These are phyloP conservation scores for Cyclophora punctaria DNA, from an alignment of 2,888 invertebrate genomes.

Conservation along the genomic window DNA sequence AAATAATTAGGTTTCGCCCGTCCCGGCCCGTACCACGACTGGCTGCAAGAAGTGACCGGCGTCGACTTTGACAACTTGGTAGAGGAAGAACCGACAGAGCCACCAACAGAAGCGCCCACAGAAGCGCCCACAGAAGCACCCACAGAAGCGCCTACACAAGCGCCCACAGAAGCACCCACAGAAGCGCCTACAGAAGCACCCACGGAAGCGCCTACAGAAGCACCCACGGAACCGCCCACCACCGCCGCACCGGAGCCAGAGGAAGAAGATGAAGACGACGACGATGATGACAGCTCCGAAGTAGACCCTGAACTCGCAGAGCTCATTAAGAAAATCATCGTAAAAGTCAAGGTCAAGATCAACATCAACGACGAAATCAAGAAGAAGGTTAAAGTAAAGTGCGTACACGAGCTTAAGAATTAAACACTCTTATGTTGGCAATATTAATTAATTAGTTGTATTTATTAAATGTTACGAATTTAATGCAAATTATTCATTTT, in stretches of 20 bases:
- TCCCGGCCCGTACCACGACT: slow-evolving; percentile 52
- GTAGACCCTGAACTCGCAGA: slow-evolving; percentile 42
- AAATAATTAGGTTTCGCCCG: slow-evolving; percentile 48
- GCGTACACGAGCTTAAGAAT: background rate
- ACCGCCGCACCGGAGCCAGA: slow-evolving; percentile 22
- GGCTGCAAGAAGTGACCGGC: slow-evolving; percentile 46
- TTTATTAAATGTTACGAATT: too few species aligned
- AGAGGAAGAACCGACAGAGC: slow-evolving; percentile 26
- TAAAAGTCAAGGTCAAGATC: slow-evolving; percentile 58
- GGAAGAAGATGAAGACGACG: slow-evolving; percentile 25
- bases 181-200: too few species aligned
- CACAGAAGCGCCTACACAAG: slow-evolving; percentile 8
- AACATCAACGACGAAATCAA: slow-evolving; percentile 41
- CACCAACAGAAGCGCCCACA: background rate
- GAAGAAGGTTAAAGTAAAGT: slow-evolving; percentile 23
- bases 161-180: slow-evolving; percentile 9
- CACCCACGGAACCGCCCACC: slow-evolving; percentile 12
- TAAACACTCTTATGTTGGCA: too few species aligned
- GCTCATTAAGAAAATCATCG: slow-evolving; percentile 50
- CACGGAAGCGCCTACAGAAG: slow-evolving; percentile 7
- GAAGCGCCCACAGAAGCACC: slow-evolving; percentile 7
- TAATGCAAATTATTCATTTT: too few species aligned
- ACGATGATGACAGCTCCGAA: slow-evolving; percentile 26
- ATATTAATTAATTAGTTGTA: too few species aligned
- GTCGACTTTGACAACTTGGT: slow-evolving; percentile 51